Evolutionary conservation across 1,140 invertebrate genomes (phyloP), one percentile per base, ranked within the genome.

Genomic region (Nephotettix cincticeps): DNA sequence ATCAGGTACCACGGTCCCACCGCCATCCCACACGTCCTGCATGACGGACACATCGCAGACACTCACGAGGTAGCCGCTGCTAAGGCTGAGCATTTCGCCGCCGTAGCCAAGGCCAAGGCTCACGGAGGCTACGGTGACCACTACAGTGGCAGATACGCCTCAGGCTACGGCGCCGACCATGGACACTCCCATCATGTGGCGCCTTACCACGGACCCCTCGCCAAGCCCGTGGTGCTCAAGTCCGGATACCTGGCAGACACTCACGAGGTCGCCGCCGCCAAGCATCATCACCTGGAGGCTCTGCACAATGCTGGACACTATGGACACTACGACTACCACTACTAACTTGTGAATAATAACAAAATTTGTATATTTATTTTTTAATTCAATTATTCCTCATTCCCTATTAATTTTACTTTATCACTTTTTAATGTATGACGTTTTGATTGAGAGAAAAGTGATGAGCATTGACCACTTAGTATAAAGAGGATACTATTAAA

Each of bases 221-320:
- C 61, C 66, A 28, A 27, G 68, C 68, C 58, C n/a, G 72, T 71
- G 14, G 71, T 72, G 32, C 29, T 68, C 58, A 56, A 65, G 0
- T 45, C 61, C 27, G 65, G 69, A 63, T 54, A 68, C 65, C 28
- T 71, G 27, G 69, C 72, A 54, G 72, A 74, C 51, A 71, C 73
- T 21, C 65, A 70, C 23, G 73, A 74, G 29, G 73, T 74, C n/a
- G 71, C 75, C 27, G 71, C 54, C 36, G 77, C 75, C 47, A 77
- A 75, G 69, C 47, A 61, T 67, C 75, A 68, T 67, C 74, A 68
- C 29, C 54, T 58, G 36, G 71, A 71, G 63, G 75, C 61, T n/a
- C 28, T 64, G 13, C 47, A 51, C n/a, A 51, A 51, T 6, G 47
- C 47, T n/a, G 19, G 47, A 19, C 21, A 19, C n/a, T 51, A 51